Percentiles rank a stretch among this genome's conserved stretches.
Conservation (phyloP, 2,113 vertebrate genomes). For the Peromyscus leucopus region DNA sequence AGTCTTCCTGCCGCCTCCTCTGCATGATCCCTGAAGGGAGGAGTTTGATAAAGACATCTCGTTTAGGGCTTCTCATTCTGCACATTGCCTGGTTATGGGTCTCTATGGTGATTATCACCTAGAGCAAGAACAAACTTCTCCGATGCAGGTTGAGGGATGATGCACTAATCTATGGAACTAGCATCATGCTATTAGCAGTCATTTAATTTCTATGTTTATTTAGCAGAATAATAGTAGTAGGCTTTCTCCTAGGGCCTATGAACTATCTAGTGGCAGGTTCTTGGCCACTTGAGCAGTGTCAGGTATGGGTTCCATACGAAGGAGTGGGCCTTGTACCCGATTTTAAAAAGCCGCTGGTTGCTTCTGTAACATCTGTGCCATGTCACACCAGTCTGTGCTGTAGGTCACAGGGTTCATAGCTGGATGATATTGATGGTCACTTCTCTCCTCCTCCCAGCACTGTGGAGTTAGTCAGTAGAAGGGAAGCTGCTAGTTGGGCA, state of each 20-base stretch:
- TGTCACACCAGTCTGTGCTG: background rate
- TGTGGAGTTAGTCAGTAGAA: background rate
- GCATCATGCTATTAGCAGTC: too few relatives aligned
- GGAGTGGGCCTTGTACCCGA: background rate
- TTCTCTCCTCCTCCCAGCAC: background rate
- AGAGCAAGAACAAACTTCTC: background rate
- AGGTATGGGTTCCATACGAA: background rate
- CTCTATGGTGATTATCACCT: background rate
- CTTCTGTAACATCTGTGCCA: background rate
- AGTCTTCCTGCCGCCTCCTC: background rate
- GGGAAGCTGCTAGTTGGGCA: background rate
- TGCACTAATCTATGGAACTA: background rate
- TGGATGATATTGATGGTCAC: background rate
- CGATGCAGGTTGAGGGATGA: background rate
- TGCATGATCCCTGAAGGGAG: background rate
- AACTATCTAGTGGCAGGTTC: background rate
- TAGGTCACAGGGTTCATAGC: background rate
- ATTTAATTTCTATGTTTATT: background rate
- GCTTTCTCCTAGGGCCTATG: background rate
- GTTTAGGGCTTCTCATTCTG: background rate
- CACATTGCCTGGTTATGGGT: background rate
- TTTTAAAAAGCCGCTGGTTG: background rate
- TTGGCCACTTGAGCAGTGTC: background rate
- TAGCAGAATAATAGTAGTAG: background rate
- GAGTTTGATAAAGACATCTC: background rate